These are phyloP conservation scores for Chionoecetes opilio DNA, from an alignment of 1,140 invertebrate genomes.

Conservation along the genomic window DNA sequence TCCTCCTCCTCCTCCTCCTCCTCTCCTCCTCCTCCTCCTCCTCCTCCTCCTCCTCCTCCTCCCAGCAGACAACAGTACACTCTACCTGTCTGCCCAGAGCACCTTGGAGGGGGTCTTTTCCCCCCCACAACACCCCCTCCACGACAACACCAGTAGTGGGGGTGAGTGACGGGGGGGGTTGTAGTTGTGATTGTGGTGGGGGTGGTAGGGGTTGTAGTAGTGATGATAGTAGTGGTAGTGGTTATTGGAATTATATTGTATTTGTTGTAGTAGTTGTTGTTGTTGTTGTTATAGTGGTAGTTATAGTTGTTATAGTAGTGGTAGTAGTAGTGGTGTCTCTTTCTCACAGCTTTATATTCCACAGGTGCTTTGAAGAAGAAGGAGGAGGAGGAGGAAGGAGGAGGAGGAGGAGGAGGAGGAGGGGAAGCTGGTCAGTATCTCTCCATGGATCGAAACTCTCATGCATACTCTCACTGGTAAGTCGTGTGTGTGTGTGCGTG, in stretches of 20 bases:
- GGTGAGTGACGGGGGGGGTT: too few relatives aligned
- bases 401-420: neutral
- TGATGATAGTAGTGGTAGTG: neutral
- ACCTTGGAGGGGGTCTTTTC: neutral
- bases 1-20: slow-evolving; percentile 52
- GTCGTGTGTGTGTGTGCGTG: neutral
- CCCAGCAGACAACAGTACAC: neutral
- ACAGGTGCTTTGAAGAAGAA: neutral
- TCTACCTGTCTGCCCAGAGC: neutral
- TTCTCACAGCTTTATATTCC: neutral
- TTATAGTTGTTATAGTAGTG: neutral
- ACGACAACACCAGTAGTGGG: too few relatives aligned
- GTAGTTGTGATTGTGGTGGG: neutral
- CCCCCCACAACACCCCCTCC: neutral
- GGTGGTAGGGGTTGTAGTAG: neutral
- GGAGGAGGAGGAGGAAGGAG: neutral
- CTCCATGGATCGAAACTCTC: slow-evolving; percentile 59
- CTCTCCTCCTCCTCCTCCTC: neutral
- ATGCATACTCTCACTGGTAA: slow-evolving; percentile 64
- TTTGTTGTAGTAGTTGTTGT: neutral
- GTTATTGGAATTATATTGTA: neutral
- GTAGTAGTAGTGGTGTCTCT: neutral
- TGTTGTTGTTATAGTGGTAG: neutral
- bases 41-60: too few relatives aligned
- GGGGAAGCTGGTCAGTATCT: slow-evolving; percentile 22